phyloP scores from a whole-genome alignment of 2,888 invertebrate species.

The Lamellibrachia columna region DNA sequence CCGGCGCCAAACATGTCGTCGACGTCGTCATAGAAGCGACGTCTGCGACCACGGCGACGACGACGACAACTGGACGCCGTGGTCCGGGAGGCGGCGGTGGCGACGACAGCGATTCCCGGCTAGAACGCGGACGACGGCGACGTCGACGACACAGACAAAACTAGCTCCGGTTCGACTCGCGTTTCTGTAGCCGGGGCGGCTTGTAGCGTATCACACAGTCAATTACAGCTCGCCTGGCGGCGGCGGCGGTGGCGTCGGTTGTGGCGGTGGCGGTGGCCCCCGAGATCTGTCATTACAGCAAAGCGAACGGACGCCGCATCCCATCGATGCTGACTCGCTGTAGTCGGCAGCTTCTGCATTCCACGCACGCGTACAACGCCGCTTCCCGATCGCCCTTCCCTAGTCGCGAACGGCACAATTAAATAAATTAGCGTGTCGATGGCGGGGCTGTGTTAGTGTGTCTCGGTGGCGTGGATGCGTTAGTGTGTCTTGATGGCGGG shows the following conservation, averaged over 20 bases:
- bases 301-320: not conserved
- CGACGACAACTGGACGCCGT: not conserved
- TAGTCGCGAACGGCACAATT: not conserved
- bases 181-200: constrained; percentile 6
- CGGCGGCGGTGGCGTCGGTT: not conserved
- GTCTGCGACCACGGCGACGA: not conserved
- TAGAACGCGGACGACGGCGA: not conserved
- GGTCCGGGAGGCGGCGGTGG: not conserved
- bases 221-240: constrained; percentile 11
- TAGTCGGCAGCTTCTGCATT: not conserved
- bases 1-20: constrained; percentile 7
- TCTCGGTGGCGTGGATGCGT: not conserved
- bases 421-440: constrained; percentile 3
- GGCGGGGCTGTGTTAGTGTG: not conserved
- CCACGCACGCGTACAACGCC: not conserved
- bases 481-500: not conserved
- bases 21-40: constrained; percentile 11
- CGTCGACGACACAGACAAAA: not conserved
- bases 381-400: constrained; percentile 11
- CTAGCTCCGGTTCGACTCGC: not conserved
- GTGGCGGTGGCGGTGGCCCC: not conserved
- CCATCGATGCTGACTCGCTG: not conserved
- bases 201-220: not conserved
- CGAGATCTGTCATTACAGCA: not conserved
- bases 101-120: not conserved